Percentiles rank a stretch among this genome's conserved stretches.
phyloP scores from a whole-genome alignment of 2,888 invertebrate species.

The Orthosia cruda region DNA sequence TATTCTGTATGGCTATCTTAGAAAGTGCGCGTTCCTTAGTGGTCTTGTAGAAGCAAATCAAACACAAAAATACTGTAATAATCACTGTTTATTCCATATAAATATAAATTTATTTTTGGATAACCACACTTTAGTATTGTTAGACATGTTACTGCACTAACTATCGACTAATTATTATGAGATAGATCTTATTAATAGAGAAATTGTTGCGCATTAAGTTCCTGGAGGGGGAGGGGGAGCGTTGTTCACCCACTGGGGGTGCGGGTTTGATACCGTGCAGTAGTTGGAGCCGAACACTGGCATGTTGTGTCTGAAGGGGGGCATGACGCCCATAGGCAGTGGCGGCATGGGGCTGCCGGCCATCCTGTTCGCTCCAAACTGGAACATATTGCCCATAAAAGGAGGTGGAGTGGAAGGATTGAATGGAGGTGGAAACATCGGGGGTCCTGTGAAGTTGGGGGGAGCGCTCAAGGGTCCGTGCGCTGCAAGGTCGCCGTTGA shows the following conservation, averaged over 20 bases:
- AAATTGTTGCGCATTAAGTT: slow-evolving; percentile 77
- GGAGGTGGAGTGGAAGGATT: slow-evolving; percentile 71
- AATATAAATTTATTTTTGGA: slow-evolving; percentile 90
- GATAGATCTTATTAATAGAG: slow-evolving; percentile 66
- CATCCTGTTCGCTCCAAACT: slow-evolving; percentile 79
- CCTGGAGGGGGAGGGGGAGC: slow-evolving; percentile 87
- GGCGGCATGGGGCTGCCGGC: slow-evolving; percentile 71
- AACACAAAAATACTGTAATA: slow-evolving; percentile 73
- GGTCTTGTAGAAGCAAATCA: slow-evolving; percentile 5
- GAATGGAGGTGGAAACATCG: slow-evolving; percentile 77
- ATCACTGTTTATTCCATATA: slow-evolving; percentile 86
- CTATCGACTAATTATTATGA: slow-evolving; percentile 77
- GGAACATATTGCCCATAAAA: slow-evolving; percentile 74
- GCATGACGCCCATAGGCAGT: slow-evolving; percentile 66
- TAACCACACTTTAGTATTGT: slow-evolving; percentile 89
- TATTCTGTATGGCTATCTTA: no score
- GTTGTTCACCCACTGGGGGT: slow-evolving; percentile 81
- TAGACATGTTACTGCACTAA: slow-evolving; percentile 79
- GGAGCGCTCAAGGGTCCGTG: slow-evolving; percentile 73
- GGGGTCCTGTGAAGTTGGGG: slow-evolving; percentile 72
- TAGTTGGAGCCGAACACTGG: slow-evolving; percentile 80
- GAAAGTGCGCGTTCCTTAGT: neutral
- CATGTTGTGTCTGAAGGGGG: slow-evolving; percentile 75
- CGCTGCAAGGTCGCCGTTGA: slow-evolving; percentile 59
- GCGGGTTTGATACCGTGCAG: slow-evolving; percentile 76